Percentiles rank a stretch among this genome's conserved stretches.
These are phyloP conservation scores for Morone chrysops DNA, from an alignment of 2,113 vertebrate species.

Conservation along the genomic window DNA sequence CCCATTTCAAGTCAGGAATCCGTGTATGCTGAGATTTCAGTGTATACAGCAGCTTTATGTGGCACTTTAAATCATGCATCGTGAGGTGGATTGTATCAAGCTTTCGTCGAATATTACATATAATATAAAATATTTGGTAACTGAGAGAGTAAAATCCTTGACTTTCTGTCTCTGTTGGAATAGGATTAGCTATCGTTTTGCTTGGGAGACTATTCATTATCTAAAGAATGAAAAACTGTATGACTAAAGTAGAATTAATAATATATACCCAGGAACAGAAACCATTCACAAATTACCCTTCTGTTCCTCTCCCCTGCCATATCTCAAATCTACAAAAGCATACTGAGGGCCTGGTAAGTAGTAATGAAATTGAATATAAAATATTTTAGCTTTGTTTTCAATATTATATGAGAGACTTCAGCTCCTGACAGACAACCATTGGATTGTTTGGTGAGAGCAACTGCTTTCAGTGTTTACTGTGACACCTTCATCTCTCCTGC, in stretches of 20 bases:
- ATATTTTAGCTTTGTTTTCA: constrained; percentile 39
- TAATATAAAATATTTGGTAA: neutral
- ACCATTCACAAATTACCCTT: constrained; percentile 55
- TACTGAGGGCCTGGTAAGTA: constrained; percentile 8
- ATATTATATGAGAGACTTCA: neutral
- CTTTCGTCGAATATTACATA: constrained; percentile 40
- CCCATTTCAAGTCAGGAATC: neutral
- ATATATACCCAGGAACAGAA: constrained; percentile 48
- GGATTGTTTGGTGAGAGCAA: constrained; percentile 22
- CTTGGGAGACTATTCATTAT: constrained; percentile 46
- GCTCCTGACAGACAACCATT: neutral
- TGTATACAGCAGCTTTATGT: constrained; percentile 51
- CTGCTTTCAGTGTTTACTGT: constrained; percentile 17
- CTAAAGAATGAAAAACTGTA: constrained; percentile 36
- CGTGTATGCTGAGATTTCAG: constrained; percentile 29
- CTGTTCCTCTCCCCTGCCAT: constrained; percentile 32
- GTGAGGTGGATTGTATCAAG: constrained; percentile 16
- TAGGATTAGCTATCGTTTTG: constrained; percentile 46
- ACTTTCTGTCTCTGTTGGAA: constrained; percentile 1
- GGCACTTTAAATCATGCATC: constrained; percentile 43
- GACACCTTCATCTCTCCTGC: constrained; percentile 33
- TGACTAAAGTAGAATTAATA: constrained; percentile 57
- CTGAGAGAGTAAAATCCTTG: neutral
- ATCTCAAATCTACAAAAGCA: constrained; percentile 44
- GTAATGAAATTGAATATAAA: constrained; percentile 37